Base-by-base conservation (phyloP, 2,113 vertebrate genomes). In the Embiotoca jacksoni region DNA sequence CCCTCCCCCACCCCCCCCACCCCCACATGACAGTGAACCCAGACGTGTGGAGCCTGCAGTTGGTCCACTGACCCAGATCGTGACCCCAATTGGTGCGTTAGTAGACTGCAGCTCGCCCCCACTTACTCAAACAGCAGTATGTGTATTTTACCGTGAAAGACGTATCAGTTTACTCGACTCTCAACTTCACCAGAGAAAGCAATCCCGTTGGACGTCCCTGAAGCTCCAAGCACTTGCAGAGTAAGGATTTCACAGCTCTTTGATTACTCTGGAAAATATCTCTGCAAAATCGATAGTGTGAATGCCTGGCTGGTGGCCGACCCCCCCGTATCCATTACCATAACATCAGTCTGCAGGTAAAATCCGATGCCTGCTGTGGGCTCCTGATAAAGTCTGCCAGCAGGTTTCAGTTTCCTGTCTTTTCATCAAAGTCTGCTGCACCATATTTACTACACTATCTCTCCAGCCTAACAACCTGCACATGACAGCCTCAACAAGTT, bases 251-350 rank as follows among this genome's bases (percentile, higher is more conserved):
- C 89, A 88, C 81, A 87, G 86, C 86, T 88, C 89, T 93, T 91
- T 92, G 89, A 92, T 93, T 91, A 92, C 91, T 81, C 85, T 90
- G 86, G 90, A 92, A 93, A 90, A 91, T 89, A 88, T 89, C 89
- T 84, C 77, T 71, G 78, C 79, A 84, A 71, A 90, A 95, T 94
- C 94, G 52, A 92, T 94, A 80, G 74, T 55, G 37, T 79, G 84
- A 77, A 86, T 68, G 82, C 77, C 82, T 77, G 88, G 50, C 87
- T 70, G 78, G 79, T 81, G 87, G 84, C 88, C 59, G 69, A 60
- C 44, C 74, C 85, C 73, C 73, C 55, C 61, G 5, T 85, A 88
- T 89, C 90, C 39, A 78, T 91, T 92, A 91, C 90, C 79, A 89
- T 80, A 90, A 89, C 87, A 86, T 82, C 83, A 67, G 82, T 86